phyloP scores from a whole-genome alignment of 2,888 invertebrate genomes.

The Ophion obscuratus region DNA sequence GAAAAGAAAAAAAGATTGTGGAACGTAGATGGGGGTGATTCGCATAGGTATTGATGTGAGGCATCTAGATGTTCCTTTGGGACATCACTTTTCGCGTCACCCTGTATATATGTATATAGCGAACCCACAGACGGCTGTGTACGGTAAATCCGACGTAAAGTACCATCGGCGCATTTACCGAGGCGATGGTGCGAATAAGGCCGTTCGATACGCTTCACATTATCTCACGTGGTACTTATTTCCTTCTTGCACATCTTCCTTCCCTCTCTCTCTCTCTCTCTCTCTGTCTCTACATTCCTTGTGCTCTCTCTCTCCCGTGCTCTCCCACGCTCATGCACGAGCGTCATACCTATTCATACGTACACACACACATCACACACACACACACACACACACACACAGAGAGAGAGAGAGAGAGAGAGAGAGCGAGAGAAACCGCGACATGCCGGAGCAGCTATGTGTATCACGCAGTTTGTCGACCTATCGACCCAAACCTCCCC shows the following conservation, averaged over 20 bases:
- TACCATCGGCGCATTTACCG: conserved; percentile 60
- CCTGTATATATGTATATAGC: conserved; percentile 9
- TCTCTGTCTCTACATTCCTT: conserved; percentile 32
- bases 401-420: too few relatives aligned
- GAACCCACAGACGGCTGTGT: conserved; percentile 42
- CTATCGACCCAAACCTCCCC: conserved; percentile 63
- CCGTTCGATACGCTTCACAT: conserved; percentile 66
- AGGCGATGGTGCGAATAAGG: conserved; percentile 71
- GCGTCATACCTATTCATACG: conserved; percentile 6
- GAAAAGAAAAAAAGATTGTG: too few relatives aligned
- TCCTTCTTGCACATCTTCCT: conserved; percentile 39
- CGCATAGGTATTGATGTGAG: too few relatives aligned
- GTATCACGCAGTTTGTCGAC: conserved; percentile 62
- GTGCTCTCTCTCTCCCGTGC: neutral
- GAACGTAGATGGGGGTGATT: too few relatives aligned
- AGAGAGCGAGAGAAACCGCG: conserved; percentile 17
- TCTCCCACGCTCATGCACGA: conserved; percentile 26
- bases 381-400: too few relatives aligned
- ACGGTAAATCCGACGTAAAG: conserved; percentile 66
- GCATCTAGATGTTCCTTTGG: neutral
- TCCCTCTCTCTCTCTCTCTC: conserved; percentile 41
- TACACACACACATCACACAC: neutral
- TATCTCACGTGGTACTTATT: conserved; percentile 60
- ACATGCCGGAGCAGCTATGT: conserved; percentile 28
- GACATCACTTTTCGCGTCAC: neutral